Evolutionary conservation across 2,888 invertebrate genomes (phyloP), one percentile per base, ranked within the genome.

Genomic region (Protula sp.): DNA sequence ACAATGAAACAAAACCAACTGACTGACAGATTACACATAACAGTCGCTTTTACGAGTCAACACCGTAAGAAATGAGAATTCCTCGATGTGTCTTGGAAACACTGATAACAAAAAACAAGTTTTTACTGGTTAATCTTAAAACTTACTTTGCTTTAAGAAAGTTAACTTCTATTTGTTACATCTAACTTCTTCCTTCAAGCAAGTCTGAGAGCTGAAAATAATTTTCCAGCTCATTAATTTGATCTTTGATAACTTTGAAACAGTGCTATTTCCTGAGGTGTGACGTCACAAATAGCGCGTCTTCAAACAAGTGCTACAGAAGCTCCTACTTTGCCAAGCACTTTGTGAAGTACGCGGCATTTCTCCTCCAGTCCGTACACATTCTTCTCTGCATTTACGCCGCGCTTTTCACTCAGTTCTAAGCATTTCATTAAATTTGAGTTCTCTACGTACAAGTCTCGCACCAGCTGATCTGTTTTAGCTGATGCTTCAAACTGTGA

Each of bases 371-470:
- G 24, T 24, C 19, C 9, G 24, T n/a, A 26, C 50, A 24, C 50
- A 4, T 67, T 60, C 22, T 69, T 67, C 26, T 74, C 70, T 0
- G 74, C 72, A 47, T 70, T 69, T 52, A 69, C 71, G 53, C 72
- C 73, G 56, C 72, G 69, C 28, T 64, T 69, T 59, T 76, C 77
- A n/a, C 71, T 72, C 29, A 68, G 65, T 30, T 71, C 69, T 58
- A 76, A 59, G 1, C 68, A 59, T 29, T 70, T 70, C 64, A 74
- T 72, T 9, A 77, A 65, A 53, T 75, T 68, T 2, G 74, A 69
- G 54, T 75, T 76, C 59, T 75, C 74, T 57, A 73, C 70, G 64
- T 77, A 75, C 38, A 77, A 62, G 51, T 75, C 75, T 38, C 75
- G 74, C 30, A 76, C 69, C 54, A 75, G 59, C 2, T 69, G 56